Conservation (phyloP, 1,140 invertebrate genomes). For the Alviniconcha marisindica region DNA sequence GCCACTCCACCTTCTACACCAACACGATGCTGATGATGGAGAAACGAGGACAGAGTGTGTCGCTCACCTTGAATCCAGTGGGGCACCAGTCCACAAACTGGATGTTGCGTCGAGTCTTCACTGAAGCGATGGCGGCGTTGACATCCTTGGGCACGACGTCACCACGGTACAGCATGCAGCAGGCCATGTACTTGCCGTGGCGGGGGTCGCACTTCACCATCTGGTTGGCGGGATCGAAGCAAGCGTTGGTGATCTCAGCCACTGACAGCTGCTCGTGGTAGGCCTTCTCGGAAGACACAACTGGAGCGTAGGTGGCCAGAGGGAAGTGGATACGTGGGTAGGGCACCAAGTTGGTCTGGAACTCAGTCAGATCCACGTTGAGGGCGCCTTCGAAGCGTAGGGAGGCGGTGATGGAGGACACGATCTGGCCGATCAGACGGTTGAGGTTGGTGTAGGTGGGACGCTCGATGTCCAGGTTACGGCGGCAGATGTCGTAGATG, state of each 20-base stretch:
- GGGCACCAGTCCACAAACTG: conserved; percentile 78
- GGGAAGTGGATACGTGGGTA: conserved; percentile 64
- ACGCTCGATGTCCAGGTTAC: conserved; percentile 90
- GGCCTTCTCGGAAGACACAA: conserved; percentile 78
- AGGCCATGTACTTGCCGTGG: conserved; percentile 85
- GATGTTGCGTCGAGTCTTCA: conserved; percentile 78
- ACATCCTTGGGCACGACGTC: conserved; percentile 86
- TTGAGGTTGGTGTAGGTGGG: conserved; percentile 77
- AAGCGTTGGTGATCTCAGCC: conserved; percentile 81
- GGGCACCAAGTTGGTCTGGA: conserved; percentile 82
- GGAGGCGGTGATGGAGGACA: conserved; percentile 79
- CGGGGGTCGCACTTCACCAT: conserved; percentile 87
- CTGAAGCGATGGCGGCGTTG: conserved; percentile 89
- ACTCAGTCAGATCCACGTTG: conserved; percentile 84
- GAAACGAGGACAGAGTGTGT: too few relatives aligned
- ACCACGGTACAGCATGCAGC: conserved; percentile 72
- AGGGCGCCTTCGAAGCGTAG: conserved; percentile 85
- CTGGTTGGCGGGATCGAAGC: conserved; percentile 91
- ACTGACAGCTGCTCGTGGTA: conserved; percentile 75
- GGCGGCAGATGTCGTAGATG: conserved; percentile 93
- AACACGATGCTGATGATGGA: too few relatives aligned
- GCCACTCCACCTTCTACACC: too few relatives aligned
- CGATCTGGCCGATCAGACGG: conserved; percentile 73
- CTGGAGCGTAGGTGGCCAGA: conserved; percentile 59
- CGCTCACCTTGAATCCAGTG: conserved; percentile 8